Conservation (phyloP, 2,113 vertebrate species). For the Sprattus sprattus region DNA sequence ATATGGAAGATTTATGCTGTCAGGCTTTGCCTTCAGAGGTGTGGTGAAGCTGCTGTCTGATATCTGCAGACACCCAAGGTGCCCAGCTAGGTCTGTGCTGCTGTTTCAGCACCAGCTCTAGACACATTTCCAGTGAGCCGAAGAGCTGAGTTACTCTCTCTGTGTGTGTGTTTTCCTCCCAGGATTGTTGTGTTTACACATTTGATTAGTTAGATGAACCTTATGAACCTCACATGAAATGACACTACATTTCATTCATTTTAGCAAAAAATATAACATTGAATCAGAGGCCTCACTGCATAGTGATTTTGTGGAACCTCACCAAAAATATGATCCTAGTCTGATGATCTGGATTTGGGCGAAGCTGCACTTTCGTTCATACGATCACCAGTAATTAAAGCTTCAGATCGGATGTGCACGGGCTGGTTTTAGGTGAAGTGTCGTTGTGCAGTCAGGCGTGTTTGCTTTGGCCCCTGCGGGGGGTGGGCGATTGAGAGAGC, state of each 20-base stretch:
- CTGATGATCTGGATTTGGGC: not conserved
- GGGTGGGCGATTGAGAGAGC: not conserved
- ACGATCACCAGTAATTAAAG: not conserved
- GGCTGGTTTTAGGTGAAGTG: not conserved
- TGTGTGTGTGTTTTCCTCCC: too few species aligned
- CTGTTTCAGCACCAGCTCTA: too few species aligned
- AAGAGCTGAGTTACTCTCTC: too few species aligned
- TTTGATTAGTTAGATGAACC: not conserved
- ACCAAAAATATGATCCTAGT: too few species aligned
- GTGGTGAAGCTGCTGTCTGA: not conserved
- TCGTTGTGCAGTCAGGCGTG: not conserved
- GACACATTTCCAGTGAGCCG: too few species aligned
- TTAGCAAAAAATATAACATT: too few species aligned
- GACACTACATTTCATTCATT: too few species aligned
- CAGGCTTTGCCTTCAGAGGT: not conserved
- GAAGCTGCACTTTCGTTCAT: not conserved
- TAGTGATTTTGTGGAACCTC: too few species aligned
- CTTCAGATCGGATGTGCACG: not conserved
- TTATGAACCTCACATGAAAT: too few species aligned
- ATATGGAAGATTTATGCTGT: not conserved
- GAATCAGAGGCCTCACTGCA: too few species aligned
- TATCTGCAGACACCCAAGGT: not conserved
- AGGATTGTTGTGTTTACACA: not conserved
- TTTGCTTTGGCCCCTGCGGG: not conserved
- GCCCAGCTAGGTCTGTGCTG: not conserved